Percentiles rank a stretch among this genome's conserved stretches.
Conservation (phyloP, 2,888 invertebrate species). For the Ernsta delagoae region DNA sequence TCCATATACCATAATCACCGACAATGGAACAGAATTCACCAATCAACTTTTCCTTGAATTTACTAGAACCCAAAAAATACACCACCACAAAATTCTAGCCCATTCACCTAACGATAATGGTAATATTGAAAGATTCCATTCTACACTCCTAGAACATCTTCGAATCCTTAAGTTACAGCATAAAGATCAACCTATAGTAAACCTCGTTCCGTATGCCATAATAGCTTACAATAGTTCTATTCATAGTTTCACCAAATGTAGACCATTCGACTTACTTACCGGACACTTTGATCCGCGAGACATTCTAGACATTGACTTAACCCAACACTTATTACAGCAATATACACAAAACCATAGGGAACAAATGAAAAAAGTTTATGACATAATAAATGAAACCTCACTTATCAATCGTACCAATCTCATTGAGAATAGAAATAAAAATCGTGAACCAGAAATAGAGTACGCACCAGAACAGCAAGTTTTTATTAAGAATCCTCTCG, state of each 20-base stretch:
- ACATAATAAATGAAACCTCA: conserved; percentile 40
- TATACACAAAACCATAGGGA: conserved; percentile 41
- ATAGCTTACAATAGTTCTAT: conserved; percentile 37
- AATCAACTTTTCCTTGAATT: conserved; percentile 29
- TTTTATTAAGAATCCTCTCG: conserved; percentile 36
- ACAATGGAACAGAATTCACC: conserved; percentile 37
- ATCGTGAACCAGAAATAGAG: conserved; percentile 7
- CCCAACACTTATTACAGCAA: conserved; percentile 34
- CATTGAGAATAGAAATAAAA: conserved; percentile 10
- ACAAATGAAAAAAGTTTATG: conserved; percentile 41
- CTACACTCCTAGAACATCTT: conserved; percentile 43
- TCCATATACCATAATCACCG: conserved; percentile 34
- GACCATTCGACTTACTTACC: conserved; percentile 26
- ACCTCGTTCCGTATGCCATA: conserved; percentile 28
- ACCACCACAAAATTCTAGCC: conserved; percentile 31
- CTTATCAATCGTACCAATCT: conserved; percentile 35
- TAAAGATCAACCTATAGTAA: conserved; percentile 32
- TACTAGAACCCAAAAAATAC: conserved; percentile 16
- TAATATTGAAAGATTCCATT: conserved; percentile 42
- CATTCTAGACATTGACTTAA: conserved; percentile 23
- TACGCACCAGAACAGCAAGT: conserved; percentile 34
- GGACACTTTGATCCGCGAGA: conserved; percentile 29
- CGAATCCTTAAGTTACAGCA: conserved; percentile 40
- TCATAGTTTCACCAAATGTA: conserved; percentile 45
- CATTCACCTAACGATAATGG: conserved; percentile 44